Base-by-base conservation (phyloP, 1,140 invertebrate species). In the Agrypnia vestita region DNA sequence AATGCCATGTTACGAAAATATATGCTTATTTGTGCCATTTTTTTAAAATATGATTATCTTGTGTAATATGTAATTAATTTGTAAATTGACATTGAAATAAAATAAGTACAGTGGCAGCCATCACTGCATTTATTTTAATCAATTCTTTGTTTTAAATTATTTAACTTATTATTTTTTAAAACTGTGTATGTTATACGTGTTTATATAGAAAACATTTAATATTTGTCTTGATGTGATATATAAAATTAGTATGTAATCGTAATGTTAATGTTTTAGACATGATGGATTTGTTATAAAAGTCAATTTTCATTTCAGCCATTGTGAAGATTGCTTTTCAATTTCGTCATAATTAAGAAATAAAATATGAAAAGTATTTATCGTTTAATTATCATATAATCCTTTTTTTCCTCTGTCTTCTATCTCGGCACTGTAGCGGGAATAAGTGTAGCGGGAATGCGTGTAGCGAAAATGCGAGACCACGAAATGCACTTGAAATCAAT, bases 231-330 rank as follows among this genome's bases (percentile, higher is more conserved):
- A 73, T 73, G 71, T 73, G 49, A 64, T 64, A 64, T 64, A n/a
- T 64, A 43, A 35, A 25, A 64, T 59, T 25, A 64, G 13, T 43
- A 25, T 25, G 35, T 64, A 25, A 35, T 64, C 19, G 19, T 64
- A 64, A 11, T 25, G 15, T 25, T 49, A 51, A 76, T 43, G 62
- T 47, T 51, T 44, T 44, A 56, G 49, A 43, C 9, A 55, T 76
- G 64, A 64, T 43, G 46, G 21, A 35, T 71, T 44, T 47, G 13
- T 21, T 17, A 13, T 49, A 73, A 53, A 73, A 73, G 81, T 79
- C 79, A 78, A 83, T 83, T 78, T 83, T 83, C 75, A 83, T 81
- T 81, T 47, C 82, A 83, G 82, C 82, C 82, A 83, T 83, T 83
- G 67, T 83, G 78, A 83, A 81, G 67, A 78, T 81, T 81, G 79